Base-by-base conservation (phyloP, 2,797 vertebrate genomes). In the Sebastes hubbsi region DNA sequence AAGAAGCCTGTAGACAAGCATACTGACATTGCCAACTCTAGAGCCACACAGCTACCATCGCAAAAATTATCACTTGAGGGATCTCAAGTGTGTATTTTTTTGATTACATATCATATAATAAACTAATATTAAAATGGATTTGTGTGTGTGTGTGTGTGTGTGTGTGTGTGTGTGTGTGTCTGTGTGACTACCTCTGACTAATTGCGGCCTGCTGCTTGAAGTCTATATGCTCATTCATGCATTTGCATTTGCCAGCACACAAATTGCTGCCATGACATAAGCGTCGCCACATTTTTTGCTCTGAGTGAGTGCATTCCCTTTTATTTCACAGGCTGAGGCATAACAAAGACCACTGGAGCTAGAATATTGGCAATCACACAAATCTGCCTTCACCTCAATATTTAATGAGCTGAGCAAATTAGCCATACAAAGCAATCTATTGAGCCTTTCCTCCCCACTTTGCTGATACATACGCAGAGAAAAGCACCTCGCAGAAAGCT, bases 331-430 rank as follows among this genome's bases (percentile, higher is more conserved):
- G 60, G 82, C 87, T 82, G 86, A 91, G 91, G 87, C 92, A 92
- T 89, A 94, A 92, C 81, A 89, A 88, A 90, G 90, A 88, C 90
- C 81, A 88, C 72, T 89, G 85, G 88, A 93, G 90, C 89, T 84
- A 55, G 84, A 90, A 87, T 93, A 94, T 93, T 94, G 92, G 89
- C 93, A 93, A 94, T 94, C 92, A 89, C 92, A 94, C 93, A 94
- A 94, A 94, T 95, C 93, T 94, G 93, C 91, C 86, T 91, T 86
- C 90, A 88, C 92, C 87, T 95, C 92, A 95, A 92, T 95, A 95
- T 94, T 95, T 95, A 95, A 95, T 95, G 94, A 95, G 93, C 90
- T 88, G 90, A 90, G 94, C 88, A 96, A 95, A 95, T 95, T 94
- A 95, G 93, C 91, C 90, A 90, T 87, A 92, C 90, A 92, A 91